Conservation (phyloP, 2,797 vertebrate genomes). For the Alauda arvensis region DNA sequence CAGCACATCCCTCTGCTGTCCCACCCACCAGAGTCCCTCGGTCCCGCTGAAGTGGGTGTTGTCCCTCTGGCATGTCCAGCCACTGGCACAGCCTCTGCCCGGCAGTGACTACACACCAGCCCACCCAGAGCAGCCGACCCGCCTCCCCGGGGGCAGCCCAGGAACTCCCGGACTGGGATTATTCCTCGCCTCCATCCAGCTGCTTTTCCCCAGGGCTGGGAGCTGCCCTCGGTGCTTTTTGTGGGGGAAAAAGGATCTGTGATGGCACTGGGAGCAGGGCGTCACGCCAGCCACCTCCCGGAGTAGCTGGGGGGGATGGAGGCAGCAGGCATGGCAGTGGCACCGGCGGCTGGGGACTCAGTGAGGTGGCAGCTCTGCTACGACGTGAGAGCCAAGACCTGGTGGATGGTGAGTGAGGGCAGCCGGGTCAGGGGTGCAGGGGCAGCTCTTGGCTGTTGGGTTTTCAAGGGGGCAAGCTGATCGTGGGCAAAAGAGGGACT, state of each 20-base stretch:
- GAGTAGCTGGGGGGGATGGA: conserved; percentile 29
- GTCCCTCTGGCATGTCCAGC: not conserved
- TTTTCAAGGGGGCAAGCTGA: not conserved
- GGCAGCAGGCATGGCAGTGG: not conserved
- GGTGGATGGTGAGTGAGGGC: conserved; percentile 91
- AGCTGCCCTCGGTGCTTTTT: not conserved
- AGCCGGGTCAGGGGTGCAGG: fast-evolving
- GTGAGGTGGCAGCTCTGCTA: conserved; percentile 92
- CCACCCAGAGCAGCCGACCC: not conserved
- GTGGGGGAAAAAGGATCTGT: not conserved
- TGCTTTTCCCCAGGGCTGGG: not conserved
- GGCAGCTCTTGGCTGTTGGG: fast-evolving
- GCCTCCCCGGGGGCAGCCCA: not conserved
- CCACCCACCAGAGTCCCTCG: not conserved
- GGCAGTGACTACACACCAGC: not conserved
- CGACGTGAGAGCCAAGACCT: conserved; percentile 83
- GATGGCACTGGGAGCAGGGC: not conserved
- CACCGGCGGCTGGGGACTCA: conserved; percentile 26
- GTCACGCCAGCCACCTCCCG: too few relatives aligned
- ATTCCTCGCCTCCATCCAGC: not conserved
- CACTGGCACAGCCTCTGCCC: not conserved
- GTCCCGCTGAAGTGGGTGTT: fast-evolving
- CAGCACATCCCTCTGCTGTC: not conserved
- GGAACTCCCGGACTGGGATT: fast-evolving
- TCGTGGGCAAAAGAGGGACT: fast-evolving